Conservation (phyloP, 2,888 invertebrate species). For the Boloria selene region DNA sequence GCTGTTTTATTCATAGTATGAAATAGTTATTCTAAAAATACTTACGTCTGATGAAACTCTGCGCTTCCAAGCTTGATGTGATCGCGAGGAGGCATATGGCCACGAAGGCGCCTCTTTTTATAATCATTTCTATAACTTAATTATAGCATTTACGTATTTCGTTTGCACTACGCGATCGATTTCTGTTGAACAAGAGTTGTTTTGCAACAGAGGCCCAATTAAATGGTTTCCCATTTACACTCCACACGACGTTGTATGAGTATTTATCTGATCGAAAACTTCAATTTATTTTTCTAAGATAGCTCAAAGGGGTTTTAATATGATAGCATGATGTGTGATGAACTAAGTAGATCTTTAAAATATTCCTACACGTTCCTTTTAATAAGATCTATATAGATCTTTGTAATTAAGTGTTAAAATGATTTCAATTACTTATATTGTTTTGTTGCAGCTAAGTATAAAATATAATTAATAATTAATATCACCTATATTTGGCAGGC, state of each 20-base stretch:
- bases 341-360: too few relatives aligned
- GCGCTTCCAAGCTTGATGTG: conserved; percentile 49
- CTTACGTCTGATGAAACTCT: conserved; percentile 59
- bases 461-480: too few relatives aligned
- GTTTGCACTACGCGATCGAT: conserved; percentile 34
- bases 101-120: conserved; percentile 54
- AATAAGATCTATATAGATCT: too few relatives aligned
- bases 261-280: conserved; percentile 11
- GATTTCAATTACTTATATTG: too few relatives aligned
- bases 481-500: background rate
- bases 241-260: conserved; percentile 30
- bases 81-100: conserved; percentile 53
- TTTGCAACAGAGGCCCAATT: conserved; percentile 38
- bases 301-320: background rate
- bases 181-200: conserved; percentile 27
- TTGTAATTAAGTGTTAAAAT: too few relatives aligned
- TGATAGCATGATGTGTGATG: too few relatives aligned
- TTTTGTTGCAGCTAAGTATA: too few relatives aligned
- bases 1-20: too few relatives aligned
- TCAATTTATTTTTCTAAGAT: background rate
- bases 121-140: conserved; percentile 53
- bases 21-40: conserved; percentile 41
- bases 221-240: conserved; percentile 30
- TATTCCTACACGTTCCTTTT: too few relatives aligned
- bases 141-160: conserved; percentile 41